These are phyloP conservation scores for Trichonephila inaurata DNA, from an alignment of 1,140 invertebrate genomes.

Conservation along the genomic window DNA sequence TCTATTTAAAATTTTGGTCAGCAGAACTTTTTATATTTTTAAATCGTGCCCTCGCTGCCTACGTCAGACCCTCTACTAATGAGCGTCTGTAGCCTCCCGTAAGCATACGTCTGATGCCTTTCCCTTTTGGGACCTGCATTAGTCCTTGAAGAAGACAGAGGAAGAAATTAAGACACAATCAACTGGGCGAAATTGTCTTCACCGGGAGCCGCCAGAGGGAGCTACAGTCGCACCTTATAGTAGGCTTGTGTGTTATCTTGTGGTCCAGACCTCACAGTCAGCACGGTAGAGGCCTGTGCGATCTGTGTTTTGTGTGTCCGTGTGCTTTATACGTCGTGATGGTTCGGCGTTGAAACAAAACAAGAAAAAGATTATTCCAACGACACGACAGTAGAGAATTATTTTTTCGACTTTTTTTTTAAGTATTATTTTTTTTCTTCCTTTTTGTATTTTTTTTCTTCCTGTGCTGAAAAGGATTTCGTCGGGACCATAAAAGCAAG, in stretches of 20 bases:
- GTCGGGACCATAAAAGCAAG: conserved; percentile 68
- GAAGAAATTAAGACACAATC: conserved; percentile 72
- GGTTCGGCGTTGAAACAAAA: conserved; percentile 60
- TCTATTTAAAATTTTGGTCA: conserved; percentile 77
- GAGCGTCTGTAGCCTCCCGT: conserved; percentile 29
- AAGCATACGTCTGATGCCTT: conserved; percentile 61
- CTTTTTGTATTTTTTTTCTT: conserved; percentile 49
- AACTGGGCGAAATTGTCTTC: conserved; percentile 38
- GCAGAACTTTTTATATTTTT: conserved; percentile 74
- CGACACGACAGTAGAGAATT: conserved; percentile 31
- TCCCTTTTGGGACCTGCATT: conserved; percentile 61
- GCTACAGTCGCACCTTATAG: conserved; percentile 67
- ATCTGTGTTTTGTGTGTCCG: conserved; percentile 64
- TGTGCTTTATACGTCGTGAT: conserved; percentile 61
- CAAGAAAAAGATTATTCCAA: conserved; percentile 47
- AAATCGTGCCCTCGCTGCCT: conserved; percentile 66
- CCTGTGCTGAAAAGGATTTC: conserved; percentile 72
- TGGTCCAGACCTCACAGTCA: conserved; percentile 70
- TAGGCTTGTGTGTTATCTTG: conserved; percentile 36
- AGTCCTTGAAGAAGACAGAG: conserved; percentile 58
- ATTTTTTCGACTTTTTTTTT: conserved; percentile 65
- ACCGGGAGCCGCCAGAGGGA: conserved; percentile 15
- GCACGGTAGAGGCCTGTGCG: conserved; percentile 49
- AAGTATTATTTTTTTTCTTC: conserved; percentile 9
- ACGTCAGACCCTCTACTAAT: conserved; percentile 68